These are phyloP conservation scores for Ornithoptera priamus DNA, from an alignment of 2,888 invertebrate species.

Conservation along the genomic window DNA sequence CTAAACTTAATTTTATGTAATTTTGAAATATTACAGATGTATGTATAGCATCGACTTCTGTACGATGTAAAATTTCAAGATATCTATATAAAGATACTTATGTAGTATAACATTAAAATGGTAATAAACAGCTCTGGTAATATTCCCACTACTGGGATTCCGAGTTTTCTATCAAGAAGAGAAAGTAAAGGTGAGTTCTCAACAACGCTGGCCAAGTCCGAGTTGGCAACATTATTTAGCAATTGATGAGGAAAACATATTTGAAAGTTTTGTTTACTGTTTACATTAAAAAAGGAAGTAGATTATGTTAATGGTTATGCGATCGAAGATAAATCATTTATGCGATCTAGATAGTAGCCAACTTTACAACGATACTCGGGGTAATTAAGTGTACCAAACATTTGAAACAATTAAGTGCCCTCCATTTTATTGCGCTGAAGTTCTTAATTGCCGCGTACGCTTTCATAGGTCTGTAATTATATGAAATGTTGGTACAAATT, in stretches of 20 bases:
- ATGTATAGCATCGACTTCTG: too few species aligned
- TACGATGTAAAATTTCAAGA: too few species aligned
- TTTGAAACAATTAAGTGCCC: conserved; percentile 26
- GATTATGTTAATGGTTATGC: neutral
- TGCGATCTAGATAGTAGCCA: conserved; percentile 6
- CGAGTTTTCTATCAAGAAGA: too few species aligned
- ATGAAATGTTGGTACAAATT: conserved; percentile 25
- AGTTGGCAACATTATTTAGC: neutral
- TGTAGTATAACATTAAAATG: neutral
- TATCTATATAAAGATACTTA: neutral
- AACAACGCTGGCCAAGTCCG: neutral
- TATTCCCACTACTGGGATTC: too few species aligned
- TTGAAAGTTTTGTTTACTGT: neutral
- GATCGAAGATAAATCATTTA: neutral
- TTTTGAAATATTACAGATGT: too few species aligned
- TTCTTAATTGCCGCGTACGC: conserved; percentile 18
- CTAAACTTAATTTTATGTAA: too few species aligned
- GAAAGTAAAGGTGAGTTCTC: too few species aligned
- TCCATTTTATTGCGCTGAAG: conserved; percentile 24
- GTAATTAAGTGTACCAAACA: conserved; percentile 22
- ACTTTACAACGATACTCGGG: conserved; percentile 11
- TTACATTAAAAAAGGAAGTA: neutral
- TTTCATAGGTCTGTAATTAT: conserved; percentile 21
- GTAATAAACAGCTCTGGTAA: too few species aligned
- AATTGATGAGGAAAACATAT: neutral